Evolutionary conservation across 2,888 invertebrate genomes (phyloP), one percentile per base, ranked within the genome.

Genomic region (Aleiodes alternator): DNA sequence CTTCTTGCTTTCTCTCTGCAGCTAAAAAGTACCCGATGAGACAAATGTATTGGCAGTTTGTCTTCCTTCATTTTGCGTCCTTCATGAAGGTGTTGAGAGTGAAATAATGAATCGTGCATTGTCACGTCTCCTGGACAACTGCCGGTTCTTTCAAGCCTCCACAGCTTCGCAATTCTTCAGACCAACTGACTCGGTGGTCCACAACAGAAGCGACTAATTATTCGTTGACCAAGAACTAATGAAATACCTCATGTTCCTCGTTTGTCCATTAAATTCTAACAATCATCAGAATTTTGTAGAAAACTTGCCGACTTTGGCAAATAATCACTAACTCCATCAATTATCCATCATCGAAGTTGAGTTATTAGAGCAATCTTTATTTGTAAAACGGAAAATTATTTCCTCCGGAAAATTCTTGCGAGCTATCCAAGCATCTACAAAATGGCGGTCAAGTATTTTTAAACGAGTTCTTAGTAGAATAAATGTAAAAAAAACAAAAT

Each of bases 81-180:
- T 75, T 73, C 64, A 55, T 51, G 72, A 66, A 77, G 73, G 72
- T 72, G 75, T 74, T 69, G 73, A 76, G 76, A 76, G 79, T 72
- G 76, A 81, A 78, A 80, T 81, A 82, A 82, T 79, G 80, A 80
- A 82, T 82, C 80, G 81, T 73, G 80, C 76, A 82, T 84, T 82
- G 82, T 82, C 80, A 78, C 80, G 79, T 80, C 80, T 23, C 78
- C 23, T 14, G 61, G 38, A 55, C 14, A 29, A 38, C 61, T 16
- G 43, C 38, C 38, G 14, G 61, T 61, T 34, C 34, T 34, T 34
- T 34, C 34, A 34, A 34, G 6, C 34, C 43, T 61, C 16, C 6
- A 38, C 6, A 50, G 50, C 12, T 38, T 38, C 61, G 38, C 43
- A 12, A 29, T 59, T 59, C 31, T 14, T 43, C 61, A 43, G 38